Evolutionary conservation across 2,797 vertebrate species (phyloP), one percentile per base, ranked within the genome.

Genomic region (Prunella strophiata): DNA sequence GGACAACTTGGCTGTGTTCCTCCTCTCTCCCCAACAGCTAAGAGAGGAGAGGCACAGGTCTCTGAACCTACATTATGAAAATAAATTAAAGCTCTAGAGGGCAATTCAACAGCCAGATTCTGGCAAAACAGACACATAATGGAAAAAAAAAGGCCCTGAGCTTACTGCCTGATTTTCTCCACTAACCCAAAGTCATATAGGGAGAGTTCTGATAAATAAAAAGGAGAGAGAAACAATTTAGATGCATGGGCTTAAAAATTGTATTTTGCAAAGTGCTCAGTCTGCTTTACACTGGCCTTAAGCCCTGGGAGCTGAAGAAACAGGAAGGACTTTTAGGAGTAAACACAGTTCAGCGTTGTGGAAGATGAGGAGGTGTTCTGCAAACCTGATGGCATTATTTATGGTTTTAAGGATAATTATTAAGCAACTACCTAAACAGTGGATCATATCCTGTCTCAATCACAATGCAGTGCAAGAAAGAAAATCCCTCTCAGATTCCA

Each of bases 31-130:
- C 43, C 7, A 22, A 36, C 26, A 57, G 29, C 70, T 43, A 18
- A 32, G 38, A 55, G 15, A 57, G 26, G 26, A 83, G 12, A 63
- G 62, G 32, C n/a, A 80, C 2, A 2, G 29, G 25, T 48, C 59
- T 36, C 59, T 1, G 76, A 66, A 57, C 21, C 23, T 17, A 7
- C 0, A 0, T 38, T 55, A 84, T 6, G 45, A 57, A 65, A 77
- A 59, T 54, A 58, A 72, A 82, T 66, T 43, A 88, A 70, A 94
- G 55, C 71, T 78, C 59, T n/a, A n/a, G 43, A 82, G 62, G 26
- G 40, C 40, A 91, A 55, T 52, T 73, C 55, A 74, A 63, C 52
- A 70, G 59, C 42, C 57, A 77, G 38, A 74, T 59, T 59, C 52
- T 42, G 40, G 55, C 23, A 17, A 63, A 27, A 36, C 15, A 23